These are phyloP conservation scores for Corydoras maculifer DNA, from an alignment of 2,113 vertebrate genomes.

Conservation along the genomic window DNA sequence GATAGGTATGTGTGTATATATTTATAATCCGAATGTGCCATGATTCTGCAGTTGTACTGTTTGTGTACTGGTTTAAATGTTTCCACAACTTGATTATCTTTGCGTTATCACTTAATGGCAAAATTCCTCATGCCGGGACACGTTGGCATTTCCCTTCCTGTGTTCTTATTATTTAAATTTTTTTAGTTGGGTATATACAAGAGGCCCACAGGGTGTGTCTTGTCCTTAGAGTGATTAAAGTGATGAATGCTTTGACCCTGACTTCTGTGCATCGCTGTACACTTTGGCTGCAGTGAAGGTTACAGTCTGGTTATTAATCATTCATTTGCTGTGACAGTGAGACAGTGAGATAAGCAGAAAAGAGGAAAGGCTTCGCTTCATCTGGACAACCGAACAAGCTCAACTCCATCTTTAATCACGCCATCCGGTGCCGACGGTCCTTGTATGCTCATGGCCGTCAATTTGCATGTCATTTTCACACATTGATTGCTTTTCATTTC, in stretches of 20 bases:
- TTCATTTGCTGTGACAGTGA: conserved; percentile 47
- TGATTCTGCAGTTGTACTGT: too few relatives aligned
- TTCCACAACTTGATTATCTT: too few relatives aligned
- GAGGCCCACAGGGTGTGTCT: conserved; percentile 55
- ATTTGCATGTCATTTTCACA: not conserved
- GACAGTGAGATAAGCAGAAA: conserved; percentile 17
- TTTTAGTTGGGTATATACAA: too few relatives aligned
- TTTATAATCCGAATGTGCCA: too few relatives aligned
- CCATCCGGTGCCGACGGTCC: not conserved
- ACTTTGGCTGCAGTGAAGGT: conserved; percentile 52
- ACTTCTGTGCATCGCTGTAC: conserved; percentile 40
- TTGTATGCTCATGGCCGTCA: not conserved
- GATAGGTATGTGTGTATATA: too few relatives aligned
- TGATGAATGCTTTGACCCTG: conserved; percentile 59
- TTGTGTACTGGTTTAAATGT: too few relatives aligned
- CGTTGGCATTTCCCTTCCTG: too few relatives aligned
- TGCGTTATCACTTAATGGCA: too few relatives aligned
- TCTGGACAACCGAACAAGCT: not conserved
- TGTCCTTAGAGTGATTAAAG: conserved; percentile 42
- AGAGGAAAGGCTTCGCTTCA: not conserved
- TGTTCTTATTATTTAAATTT: too few relatives aligned
- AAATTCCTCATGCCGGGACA: too few relatives aligned
- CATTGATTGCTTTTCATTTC: not conserved
- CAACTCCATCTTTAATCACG: conserved; percentile 5
- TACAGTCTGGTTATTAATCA: conserved; percentile 53